phyloP scores from a whole-genome alignment of 2,888 invertebrate genomes.

The Eupithecia exiguata region DNA sequence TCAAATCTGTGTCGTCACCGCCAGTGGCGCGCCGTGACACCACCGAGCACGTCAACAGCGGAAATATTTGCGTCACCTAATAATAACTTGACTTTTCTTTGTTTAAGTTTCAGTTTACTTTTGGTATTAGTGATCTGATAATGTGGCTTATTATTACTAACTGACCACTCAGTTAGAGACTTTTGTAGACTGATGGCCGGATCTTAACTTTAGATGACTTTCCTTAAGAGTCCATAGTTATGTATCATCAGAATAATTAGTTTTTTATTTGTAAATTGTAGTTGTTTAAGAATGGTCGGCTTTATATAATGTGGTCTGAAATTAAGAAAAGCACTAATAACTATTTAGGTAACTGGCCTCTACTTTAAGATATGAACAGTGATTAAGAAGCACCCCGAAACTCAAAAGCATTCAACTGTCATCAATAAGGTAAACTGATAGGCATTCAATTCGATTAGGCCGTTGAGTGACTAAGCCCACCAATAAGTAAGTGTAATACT shows the following conservation, averaged over 20 bases:
- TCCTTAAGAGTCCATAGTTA: not conserved
- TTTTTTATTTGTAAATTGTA: not conserved
- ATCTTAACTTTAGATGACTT: not conserved
- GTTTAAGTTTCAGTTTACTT: slow-evolving; percentile 23
- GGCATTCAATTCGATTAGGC: slow-evolving; percentile 79
- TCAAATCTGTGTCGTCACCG: slow-evolving; percentile 70
- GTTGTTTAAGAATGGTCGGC: not conserved
- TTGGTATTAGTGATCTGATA: not conserved
- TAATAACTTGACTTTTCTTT: slow-evolving; percentile 40
- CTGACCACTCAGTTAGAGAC: not conserved
- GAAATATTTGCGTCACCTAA: slow-evolving; percentile 41
- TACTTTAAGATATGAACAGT: not conserved
- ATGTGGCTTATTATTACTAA: not conserved
- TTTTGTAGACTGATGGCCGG: not conserved
- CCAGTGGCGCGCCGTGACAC: slow-evolving; percentile 50
- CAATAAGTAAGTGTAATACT: slow-evolving; percentile 82
- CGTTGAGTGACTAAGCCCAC: slow-evolving; percentile 75
- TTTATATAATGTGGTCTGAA: not conserved
- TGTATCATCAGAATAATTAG: not conserved
- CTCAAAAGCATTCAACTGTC: slow-evolving; percentile 49
- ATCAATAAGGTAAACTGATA: slow-evolving; percentile 62
- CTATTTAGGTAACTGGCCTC: not conserved
- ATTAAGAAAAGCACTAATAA: not conserved
- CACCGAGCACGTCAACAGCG: slow-evolving; percentile 51
- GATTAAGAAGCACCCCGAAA: slow-evolving; percentile 19